Conservation (phyloP, 2,888 invertebrate species). For the Apeira syringaria region DNA sequence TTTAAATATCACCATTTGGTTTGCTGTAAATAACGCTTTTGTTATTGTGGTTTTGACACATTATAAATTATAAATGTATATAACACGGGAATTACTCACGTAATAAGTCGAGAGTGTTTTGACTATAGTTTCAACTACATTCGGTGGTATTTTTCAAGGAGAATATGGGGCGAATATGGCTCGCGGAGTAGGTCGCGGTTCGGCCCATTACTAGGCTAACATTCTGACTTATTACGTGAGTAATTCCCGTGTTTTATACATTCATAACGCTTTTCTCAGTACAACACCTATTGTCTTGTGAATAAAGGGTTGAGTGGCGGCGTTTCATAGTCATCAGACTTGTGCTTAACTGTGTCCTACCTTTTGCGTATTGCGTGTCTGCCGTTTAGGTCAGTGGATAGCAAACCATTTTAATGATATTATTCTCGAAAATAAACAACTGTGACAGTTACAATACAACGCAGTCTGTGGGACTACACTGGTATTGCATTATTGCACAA, state of each 20-base stretch:
- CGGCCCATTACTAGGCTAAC: too few relatives aligned
- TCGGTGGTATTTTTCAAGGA: too few relatives aligned
- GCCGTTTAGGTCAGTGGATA: constrained; percentile 40
- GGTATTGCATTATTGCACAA: constrained; percentile 70
- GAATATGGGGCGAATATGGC: too few relatives aligned
- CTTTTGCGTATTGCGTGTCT: constrained; percentile 47
- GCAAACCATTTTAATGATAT: constrained; percentile 34
- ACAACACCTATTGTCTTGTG: constrained; percentile 54
- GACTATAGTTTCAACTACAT: too few relatives aligned
- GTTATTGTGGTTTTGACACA: constrained; percentile 64
- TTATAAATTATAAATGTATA: too few relatives aligned
- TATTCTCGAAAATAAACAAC: constrained; percentile 31
- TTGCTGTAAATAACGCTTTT: constrained; percentile 63
- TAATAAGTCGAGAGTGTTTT: too few relatives aligned
- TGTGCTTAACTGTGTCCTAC: constrained; percentile 43
- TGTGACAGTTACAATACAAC: constrained; percentile 31
- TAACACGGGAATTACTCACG: too few relatives aligned
- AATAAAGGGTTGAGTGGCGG: constrained; percentile 44
- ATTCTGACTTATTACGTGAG: too few relatives aligned
- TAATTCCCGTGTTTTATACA: too few relatives aligned
- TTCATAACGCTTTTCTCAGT: constrained; percentile 69
- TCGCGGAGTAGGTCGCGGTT: too few relatives aligned
- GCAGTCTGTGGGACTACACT: constrained; percentile 43
- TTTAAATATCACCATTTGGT: constrained; percentile 57
- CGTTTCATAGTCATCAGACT: constrained; percentile 57